Percentiles rank a stretch among this genome's conserved stretches.
phyloP scores from a whole-genome alignment of 2,113 vertebrate genomes.

The Esox niger region DNA sequence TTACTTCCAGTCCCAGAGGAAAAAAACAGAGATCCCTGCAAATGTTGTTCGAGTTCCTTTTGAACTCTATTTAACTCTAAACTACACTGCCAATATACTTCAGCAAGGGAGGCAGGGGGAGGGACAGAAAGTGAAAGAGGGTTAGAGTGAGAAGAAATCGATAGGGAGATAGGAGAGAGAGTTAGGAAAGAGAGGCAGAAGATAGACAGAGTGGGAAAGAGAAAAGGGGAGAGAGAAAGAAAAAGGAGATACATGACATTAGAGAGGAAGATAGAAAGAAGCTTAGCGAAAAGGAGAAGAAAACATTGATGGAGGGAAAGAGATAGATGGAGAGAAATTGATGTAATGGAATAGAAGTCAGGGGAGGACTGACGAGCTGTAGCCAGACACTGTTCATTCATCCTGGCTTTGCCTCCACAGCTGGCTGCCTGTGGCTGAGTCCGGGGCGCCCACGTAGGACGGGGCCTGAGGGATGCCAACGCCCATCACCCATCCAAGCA shows the following conservation, averaged over 20 bases:
- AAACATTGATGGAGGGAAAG: not conserved
- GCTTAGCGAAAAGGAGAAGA: not conserved
- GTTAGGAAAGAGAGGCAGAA: not conserved
- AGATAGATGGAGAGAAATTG: not conserved
- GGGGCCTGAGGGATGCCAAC: not conserved
- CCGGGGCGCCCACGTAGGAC: not conserved
- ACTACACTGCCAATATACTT: not conserved
- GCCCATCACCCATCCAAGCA: not conserved
- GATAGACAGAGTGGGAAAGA: not conserved
- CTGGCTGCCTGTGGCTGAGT: conserved; percentile 32
- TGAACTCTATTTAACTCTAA: conserved; percentile 12
- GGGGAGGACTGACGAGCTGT: conserved; percentile 16
- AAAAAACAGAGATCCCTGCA: no score
- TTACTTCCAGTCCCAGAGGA: not conserved
- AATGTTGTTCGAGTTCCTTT: conserved; percentile 27
- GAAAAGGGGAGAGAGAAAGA: not conserved
- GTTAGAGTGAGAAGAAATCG: not conserved
- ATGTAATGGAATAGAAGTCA: conserved; percentile 43
- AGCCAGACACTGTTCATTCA: conserved; percentile 68
- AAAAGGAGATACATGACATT: no score
- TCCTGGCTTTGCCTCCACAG: conserved; percentile 29
- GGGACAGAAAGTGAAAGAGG: no score
- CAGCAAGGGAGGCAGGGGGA: no score
- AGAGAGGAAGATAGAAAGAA: not conserved
- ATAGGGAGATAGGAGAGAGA: not conserved